Base-by-base conservation (phyloP, 2,113 vertebrate species). In the Bufo bufo region DNA sequence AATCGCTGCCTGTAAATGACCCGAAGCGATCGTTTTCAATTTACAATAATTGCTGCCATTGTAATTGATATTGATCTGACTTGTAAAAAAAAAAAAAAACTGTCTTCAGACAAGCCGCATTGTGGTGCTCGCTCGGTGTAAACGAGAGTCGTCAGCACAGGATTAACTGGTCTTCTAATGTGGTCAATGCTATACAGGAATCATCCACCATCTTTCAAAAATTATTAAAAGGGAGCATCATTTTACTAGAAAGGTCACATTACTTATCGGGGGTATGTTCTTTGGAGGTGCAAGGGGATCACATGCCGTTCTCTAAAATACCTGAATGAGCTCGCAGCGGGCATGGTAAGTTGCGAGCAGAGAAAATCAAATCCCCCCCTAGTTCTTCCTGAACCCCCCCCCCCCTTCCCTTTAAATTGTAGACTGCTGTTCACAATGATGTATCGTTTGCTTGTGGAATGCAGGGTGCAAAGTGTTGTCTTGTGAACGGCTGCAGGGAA, bases 41-140 rank as follows among this genome's bases (percentile, higher is more conserved):
- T 75, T 50, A 75, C 72, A 75, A 75, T 75, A 75, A 75, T 49
- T 75, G 72, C 72, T 75, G 72, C 72, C 72, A 50, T 75, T 50
- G 72, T 75, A 75, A 75, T 75, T 49, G 47, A 75, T 75, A 75
- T 75, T 50, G 72, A 75, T 75, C 72, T 50, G 72, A 20, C 72
- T 50, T 50, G 72, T 75, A 75, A 33, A 33, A 33, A 33, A 33
- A 33, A 75, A 75, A 75, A 75, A 59, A 49, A 75, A 12, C 16
- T 75, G 45, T 50, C 7, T 20, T 50, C 47, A 75, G 17, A 20
- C 47, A 50, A 75, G 45, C 47, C 16, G 33, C 16, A 75, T 75
- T 49, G 72, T 75, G 47, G 45, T 20, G 17, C 47, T 19, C 17
- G 17, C 47, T 49, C 3, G 0, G 2, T 50, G 45, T 75, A 75